Base-by-base conservation (phyloP, 2,113 vertebrate species). In the Paracanthobrama guichenoti region DNA sequence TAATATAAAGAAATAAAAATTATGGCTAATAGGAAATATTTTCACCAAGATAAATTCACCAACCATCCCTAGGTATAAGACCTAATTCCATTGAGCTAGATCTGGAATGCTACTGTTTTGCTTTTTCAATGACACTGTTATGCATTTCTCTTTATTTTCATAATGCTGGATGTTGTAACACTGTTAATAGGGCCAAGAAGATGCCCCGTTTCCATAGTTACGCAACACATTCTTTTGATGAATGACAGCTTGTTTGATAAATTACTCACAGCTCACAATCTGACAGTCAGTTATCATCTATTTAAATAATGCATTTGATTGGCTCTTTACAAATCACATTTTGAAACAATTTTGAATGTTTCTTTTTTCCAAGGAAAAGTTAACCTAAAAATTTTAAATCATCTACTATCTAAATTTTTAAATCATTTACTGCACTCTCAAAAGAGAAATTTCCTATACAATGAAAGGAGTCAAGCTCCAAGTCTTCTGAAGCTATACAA, bases 201-300 rank as follows among this genome's bases (percentile, higher is more conserved):
- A 64, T 48, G 78, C 26, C 50, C 39, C n/a, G 60, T 67, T 80
- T 67, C 78, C 78, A 80, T 80, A 67, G 78, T 80, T 66, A 80
- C 60, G 3, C 10, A 31, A 67, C 75, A 42, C 24, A n/a, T 78
- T 46, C 24, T 71, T 62, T 26, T 71, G 76, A 71, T 79, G 44
- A 83, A 39, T 72, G 48, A 72, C 64, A 85, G 53, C 74, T 42
- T 59, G 83, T 60, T 72, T 72, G 75, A 60, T 79, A 69, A 35
- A 60, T 85, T 50, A 73, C 66, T 31, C 76, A 59, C 5, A 39
- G 76, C 84, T 62, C 57, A 28, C 55, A 48, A 16, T 31, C 64
- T 73, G 76, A 57, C 76, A 26, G 53, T 71, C 18, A 60, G 26
- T 80, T 50, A 26, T 50, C 14, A 22, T 44, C 24, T 18, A 6